A percentile compares a stretch with the other conserved stretches of the same genome.
These are phyloP conservation scores for Anolis carolinensis DNA, from an alignment of 2,113 vertebrate genomes.

Conservation along the genomic window DNA sequence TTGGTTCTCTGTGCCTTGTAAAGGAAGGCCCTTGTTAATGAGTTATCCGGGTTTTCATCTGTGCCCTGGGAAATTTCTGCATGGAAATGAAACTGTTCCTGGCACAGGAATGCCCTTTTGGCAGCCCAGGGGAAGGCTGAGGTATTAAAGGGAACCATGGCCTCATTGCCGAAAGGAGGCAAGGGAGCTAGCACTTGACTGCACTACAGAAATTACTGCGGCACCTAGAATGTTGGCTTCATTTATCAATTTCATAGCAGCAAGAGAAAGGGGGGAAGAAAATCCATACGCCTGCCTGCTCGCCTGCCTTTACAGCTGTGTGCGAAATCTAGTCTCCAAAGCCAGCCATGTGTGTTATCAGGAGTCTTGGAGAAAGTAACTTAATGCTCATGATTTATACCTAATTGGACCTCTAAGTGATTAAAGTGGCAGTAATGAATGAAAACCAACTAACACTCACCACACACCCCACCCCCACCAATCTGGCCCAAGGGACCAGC, in stretches of 20 bases:
- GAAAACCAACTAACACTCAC: conserved; percentile 69
- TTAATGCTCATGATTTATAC: conserved; percentile 84
- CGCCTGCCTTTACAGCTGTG: conserved; percentile 75
- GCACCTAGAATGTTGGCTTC: conserved; percentile 82
- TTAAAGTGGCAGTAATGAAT: conserved; percentile 83
- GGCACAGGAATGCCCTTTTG: conserved; percentile 59
- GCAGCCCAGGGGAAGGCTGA: conserved; percentile 73
- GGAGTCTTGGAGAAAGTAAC: conserved; percentile 74
- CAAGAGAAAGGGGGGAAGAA: conserved; percentile 60
- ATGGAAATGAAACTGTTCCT: conserved; percentile 69
- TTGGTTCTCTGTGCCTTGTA: conserved; percentile 35
- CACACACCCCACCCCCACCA: too few relatives aligned
- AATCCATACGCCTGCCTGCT: conserved; percentile 58
- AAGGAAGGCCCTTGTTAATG: conserved; percentile 68
- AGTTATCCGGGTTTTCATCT: conserved; percentile 54
- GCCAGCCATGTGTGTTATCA: conserved; percentile 70
- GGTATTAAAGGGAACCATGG: conserved; percentile 76
- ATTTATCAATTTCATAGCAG: conserved; percentile 86
- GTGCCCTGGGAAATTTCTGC: conserved; percentile 63
- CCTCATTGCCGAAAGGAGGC: conserved; percentile 80
- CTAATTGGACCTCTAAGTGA: conserved; percentile 84
- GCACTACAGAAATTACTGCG: conserved; percentile 86
- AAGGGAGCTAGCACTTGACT: conserved; percentile 84
- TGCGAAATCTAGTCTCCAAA: conserved; percentile 72
- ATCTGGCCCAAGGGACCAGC: conserved; percentile 1